phyloP scores from a whole-genome alignment of 53 echinoderm and acorn worm species.

The Temnopleurus reevesii region DNA sequence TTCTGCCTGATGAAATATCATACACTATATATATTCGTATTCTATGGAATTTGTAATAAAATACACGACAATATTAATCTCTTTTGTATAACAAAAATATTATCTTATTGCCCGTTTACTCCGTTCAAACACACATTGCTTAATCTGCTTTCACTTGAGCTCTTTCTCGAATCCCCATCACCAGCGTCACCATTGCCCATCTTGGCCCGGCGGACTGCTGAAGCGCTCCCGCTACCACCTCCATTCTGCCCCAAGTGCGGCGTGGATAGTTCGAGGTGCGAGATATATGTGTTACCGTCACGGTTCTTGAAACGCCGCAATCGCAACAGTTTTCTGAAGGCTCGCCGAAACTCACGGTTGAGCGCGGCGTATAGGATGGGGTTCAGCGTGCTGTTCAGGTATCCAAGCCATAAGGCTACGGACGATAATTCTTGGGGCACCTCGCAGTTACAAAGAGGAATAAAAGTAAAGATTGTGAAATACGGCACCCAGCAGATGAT shows the following conservation, averaged over 20 bases:
- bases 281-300: background rate
- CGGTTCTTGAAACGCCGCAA: background rate
- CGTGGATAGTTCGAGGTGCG: slow-evolving; percentile 48
- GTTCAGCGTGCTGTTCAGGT: slow-evolving; percentile 80
- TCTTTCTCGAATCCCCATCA: slow-evolving; percentile 15
- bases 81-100: background rate
- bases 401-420: slow-evolving; percentile 78
- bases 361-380: slow-evolving; percentile 82
- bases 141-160: slow-evolving; percentile 39
- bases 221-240: background rate
- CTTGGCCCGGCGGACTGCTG: background rate
- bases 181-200: background rate
- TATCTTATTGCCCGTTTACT: slow-evolving; percentile 15
- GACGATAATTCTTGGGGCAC: slow-evolving; percentile 57
- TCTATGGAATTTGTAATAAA: too few relatives aligned
- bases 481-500: slow-evolving; percentile 91
- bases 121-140: slow-evolving; percentile 36
- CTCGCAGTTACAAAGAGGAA: slow-evolving; percentile 58
- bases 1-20: too few relatives aligned
- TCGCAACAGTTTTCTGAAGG: slow-evolving; percentile 76
- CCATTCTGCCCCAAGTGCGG: background rate
- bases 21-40: too few relatives aligned
- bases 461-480: slow-evolving; percentile 84
- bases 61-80: background rate
- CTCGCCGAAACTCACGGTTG: slow-evolving; percentile 75